Conservation (phyloP, 2,113 vertebrate genomes). For the Oceanites oceanicus region DNA sequence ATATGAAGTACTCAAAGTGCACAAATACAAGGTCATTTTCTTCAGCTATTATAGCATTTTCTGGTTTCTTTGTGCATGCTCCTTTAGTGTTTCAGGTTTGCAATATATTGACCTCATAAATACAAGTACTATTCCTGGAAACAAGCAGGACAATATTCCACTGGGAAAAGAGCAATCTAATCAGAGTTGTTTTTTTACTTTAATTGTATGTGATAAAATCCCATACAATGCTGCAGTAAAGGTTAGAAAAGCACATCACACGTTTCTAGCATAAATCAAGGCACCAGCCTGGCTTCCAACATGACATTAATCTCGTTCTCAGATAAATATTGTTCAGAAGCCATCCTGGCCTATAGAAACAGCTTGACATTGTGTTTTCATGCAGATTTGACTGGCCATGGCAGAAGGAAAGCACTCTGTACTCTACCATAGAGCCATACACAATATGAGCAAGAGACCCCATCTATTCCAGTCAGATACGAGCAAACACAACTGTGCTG, state of each 20-base stretch:
- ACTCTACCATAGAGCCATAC: background rate
- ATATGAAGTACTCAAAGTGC: background rate
- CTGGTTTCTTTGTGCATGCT: background rate
- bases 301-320: slow-evolving; percentile 40
- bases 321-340: background rate
- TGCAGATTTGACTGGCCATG: background rate
- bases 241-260: slow-evolving; percentile 62
- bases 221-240: slow-evolving; percentile 58
- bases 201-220: slow-evolving; percentile 62
- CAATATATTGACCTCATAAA: slow-evolving; percentile 58
- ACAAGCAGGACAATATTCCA: slow-evolving; percentile 33
- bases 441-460: background rate
- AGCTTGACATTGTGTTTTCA: background rate
- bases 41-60: background rate
- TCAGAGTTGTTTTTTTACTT: slow-evolving; percentile 66
- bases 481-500: background rate
- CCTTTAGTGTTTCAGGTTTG: background rate
- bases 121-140: slow-evolving; percentile 60
- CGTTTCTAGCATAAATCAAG: slow-evolving; percentile 63
- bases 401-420: background rate
- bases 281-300: background rate
- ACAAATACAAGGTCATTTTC: slow-evolving; percentile 28
- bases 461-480: background rate
- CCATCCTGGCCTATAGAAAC: background rate
- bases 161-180: slow-evolving; percentile 47